Evolutionary conservation across 2,888 invertebrate genomes (phyloP), one percentile per base, ranked within the genome.

Genomic region (Athalia circularis): DNA sequence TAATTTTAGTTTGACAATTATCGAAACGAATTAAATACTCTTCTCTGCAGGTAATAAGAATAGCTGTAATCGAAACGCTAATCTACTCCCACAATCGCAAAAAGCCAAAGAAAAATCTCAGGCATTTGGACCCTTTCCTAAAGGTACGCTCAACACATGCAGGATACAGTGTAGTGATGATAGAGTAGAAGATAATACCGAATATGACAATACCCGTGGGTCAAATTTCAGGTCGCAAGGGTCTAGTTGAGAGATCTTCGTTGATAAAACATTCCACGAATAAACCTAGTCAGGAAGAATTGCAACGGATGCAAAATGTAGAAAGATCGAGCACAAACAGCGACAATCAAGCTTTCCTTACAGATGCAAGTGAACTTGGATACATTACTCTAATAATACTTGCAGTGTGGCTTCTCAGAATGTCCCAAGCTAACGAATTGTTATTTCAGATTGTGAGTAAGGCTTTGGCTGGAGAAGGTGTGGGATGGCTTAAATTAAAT

Each of bases 401-500:
- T n/a, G 62, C 54, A n/a, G 62, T 50, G 45, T 77, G 11, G 9
- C 50, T n/a, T n/a, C 50, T 61, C 45, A 57, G 47, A 54, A 13
- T 9, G n/a, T 15, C 29, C 15, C 8, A 77, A 15, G 48, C 5
- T n/a, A n/a, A 78, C 13, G 13, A 48, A 50, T 9, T 5, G 29
- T 45, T 59, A 65, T 72, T 88, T 82, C 54, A 95, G 94, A 92
- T 97, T 74, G 94, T 97, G 0, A 95, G 93, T 87, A 95, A 95
- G 90, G 97, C 98, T 2, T 90, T 97, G 77, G 95, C 96, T 81
- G 98, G 98, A 4, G 97, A 98, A 91, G 98, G 98, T 0, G 96
- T 99, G 0, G 98, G 99, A 15, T 99, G 99, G 98, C 92, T 99
- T 68, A 98, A 99, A 89, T 92, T 98, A 15, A 97, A 96, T 87